Conservation (phyloP, 2,797 vertebrate genomes). For the Tiaroga cobitis region DNA sequence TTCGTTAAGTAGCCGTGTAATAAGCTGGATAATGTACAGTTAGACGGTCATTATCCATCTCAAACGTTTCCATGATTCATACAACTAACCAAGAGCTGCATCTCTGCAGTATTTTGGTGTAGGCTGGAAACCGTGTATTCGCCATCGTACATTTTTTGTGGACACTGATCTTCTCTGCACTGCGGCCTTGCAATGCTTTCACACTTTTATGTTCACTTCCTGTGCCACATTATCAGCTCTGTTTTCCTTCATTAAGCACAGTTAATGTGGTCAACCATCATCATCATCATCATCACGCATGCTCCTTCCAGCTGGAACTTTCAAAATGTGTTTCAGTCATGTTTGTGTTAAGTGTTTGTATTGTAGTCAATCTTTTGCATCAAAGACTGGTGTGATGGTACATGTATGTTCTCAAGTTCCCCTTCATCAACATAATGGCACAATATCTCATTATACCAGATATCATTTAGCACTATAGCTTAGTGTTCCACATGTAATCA, state of each 20-base stretch:
- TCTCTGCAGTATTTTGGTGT: neutral
- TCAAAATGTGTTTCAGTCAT: neutral
- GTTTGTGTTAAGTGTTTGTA: slow-evolving; percentile 3
- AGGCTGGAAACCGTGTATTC: neutral
- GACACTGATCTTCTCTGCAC: neutral
- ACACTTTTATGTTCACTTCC: slow-evolving; percentile 41
- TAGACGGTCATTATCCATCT: neutral
- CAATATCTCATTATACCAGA: neutral
- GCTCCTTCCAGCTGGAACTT: neutral
- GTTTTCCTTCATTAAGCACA: slow-evolving; percentile 23
- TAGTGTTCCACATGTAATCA: neutral
- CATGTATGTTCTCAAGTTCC: neutral
- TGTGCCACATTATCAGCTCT: slow-evolving; percentile 37
- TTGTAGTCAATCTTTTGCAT: neutral
- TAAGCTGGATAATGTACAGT: slow-evolving; percentile 1
- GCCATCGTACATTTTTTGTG: slow-evolving; percentile 4
- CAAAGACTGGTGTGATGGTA: neutral
- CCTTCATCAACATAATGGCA: neutral
- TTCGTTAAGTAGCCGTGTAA: neutral
- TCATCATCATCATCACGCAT: neutral
- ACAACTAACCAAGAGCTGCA: slow-evolving; percentile 3
- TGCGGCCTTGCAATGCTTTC: slow-evolving; percentile 32
- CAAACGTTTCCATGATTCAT: neutral
- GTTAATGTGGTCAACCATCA: neutral
- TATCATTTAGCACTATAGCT: neutral